Base-by-base conservation (phyloP, 2,113 vertebrate species). In the Chinchilla lanigera region DNA sequence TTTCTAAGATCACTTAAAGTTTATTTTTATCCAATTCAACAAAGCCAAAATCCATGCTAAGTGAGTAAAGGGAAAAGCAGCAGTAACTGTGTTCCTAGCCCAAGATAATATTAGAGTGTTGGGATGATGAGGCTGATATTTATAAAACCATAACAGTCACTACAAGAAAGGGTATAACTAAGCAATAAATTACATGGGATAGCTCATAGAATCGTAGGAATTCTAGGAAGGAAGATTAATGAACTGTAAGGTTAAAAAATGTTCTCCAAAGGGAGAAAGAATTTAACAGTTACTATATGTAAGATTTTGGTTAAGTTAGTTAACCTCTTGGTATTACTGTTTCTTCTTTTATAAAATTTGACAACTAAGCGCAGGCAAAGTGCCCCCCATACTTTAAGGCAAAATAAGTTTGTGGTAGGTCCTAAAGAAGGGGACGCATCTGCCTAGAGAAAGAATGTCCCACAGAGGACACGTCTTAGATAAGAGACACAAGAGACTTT, bases 21-120 rank as follows among this genome's bases (percentile, higher is more conserved):
- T 95, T 90, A 81, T 71, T 69, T 89, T 86, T 86, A 83, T 65
- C 86, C 17, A 90, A 83, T 69, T 77, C 41, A 77, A 82, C 50
- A 96, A 77, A 91, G 54, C 38, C 35, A 38, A 81, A 26, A 24
- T 28, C 71, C 24, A 44, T 75, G 71, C 22, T 77, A 87, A 30
- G 26, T 84, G 50, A 95, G 26, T 87, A 86, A 90, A 77, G 67
- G 35, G 3, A 83, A 61, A 69, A 86, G 56, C 54, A 65, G 41
- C 26, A 65, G 86, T 30, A 92, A 69, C 28, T 75, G 14, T 60
- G 41, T 24, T 86, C 12, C 47, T n/a, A 67, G 52, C 30, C 56
- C 24, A 63, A 28, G 41, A 77, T 50, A 56, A 73, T 44, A 58
- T 33, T 90, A 22, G 35, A 47, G 56, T 60, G 33, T 58, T 50